Evolutionary conservation across 2,888 invertebrate genomes (phyloP), one percentile per base, ranked within the genome.

Genomic region (Pseudococcus jackbeardsleyi): DNA sequence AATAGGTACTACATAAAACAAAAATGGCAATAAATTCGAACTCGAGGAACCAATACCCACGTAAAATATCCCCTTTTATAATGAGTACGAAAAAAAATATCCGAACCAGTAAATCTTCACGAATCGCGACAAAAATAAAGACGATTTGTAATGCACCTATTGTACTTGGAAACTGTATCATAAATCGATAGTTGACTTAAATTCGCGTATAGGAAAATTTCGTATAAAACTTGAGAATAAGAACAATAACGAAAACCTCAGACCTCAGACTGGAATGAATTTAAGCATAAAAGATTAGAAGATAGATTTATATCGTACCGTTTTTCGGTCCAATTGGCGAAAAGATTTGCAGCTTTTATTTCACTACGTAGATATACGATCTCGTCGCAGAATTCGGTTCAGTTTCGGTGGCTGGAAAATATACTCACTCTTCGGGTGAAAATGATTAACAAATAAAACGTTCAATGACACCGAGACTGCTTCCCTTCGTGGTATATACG

Each of bases 391-490:
- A 42, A 42, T 50, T 54, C 54, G 54, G n/a, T n/a, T 17, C 54
- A 54, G 17, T n/a, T 2, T 11, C 12, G n/a, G 4, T 50, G 1
- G 12, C 8, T 68, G n/a, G 48, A 19, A n/a, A 8, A 8, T 68
- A 12, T 68, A 12, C 17, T 7, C 11, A 39, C 7, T 33, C 26
- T 33, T 33, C 33, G 68, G 72, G 72, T 17, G 12, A 26, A 64
- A 72, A 72, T 72, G 72, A 72, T 72, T 39, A 72, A 72, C 72
- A 72, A 72, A 72, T 72, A 72, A 72, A 72, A 33, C 72, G 72
- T 72, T 72, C 72, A 72, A 19, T 72, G 72, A 33, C 72, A 72
- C 72, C 17, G 33, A 33, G 39, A 39, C 17, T 17, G 33, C 72
- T 72, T 72, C 72, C 72, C 72, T 72, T 64, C 64, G 64, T 64